Evolutionary conservation across 2,797 vertebrate species (phyloP), one percentile per base, ranked within the genome.

Genomic region (Gallirallus australis): DNA sequence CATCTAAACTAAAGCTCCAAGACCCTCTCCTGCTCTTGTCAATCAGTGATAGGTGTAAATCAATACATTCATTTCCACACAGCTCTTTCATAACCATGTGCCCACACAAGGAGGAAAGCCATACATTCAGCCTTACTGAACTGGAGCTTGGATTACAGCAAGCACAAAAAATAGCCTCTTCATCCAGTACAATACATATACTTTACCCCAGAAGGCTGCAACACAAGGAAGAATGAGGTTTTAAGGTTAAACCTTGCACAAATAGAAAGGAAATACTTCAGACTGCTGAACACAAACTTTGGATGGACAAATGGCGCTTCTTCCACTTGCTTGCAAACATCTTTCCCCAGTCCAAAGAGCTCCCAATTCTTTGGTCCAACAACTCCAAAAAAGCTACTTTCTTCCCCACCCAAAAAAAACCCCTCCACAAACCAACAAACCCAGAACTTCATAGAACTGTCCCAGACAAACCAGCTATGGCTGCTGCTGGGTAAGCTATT

Each of bases 391-490:
- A 82, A 23, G 3, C 35, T 9, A 0, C 9, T 69, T 53, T 24
- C 40, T 66, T 42, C 17, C 8, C 42, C 42, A 37, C 37, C 18
- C 8, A 17, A 1, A 45, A 52, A 52, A 28, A 15, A 27, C 5
- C 48, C 48, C 48, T 25, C 48, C 48, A 24, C 20, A 50, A 50
- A 10, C 48, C 24, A 52, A 52, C 14, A 27, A 52, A 27, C 14
- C 50, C 50, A 27, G 25, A 64, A 1, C 3, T 4, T 4, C 2
- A 2, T 18, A 48, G 0, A 70, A 20, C 11, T 0, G 0, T 0
- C 4, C 11, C 5, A 1, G 35, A 2, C 0, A 53, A 33, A 8
- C 0, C 3, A 66, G 0, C 1, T 2, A 1, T 0, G 0, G 0
- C 0, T 4, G 0, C 6, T 33, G 0, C 42, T 31, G 39, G 10